Percentiles rank a stretch among this genome's conserved stretches.
Evolutionary conservation across 2,113 vertebrate genomes (phyloP).

Genomic region (Phalacrocorax brasilianus): DNA sequence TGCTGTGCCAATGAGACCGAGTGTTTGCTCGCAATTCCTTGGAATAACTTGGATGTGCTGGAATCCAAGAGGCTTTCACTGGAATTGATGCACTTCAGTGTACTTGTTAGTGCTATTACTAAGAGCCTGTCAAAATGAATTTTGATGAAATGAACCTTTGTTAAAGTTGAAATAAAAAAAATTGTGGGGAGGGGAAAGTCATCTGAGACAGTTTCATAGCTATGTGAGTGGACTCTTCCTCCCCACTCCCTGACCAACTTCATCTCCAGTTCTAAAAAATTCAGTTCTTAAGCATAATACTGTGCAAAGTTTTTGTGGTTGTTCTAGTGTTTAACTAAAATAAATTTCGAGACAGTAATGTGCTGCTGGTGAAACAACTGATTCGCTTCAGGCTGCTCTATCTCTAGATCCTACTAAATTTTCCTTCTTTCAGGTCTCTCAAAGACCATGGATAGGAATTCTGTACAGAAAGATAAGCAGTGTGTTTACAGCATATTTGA

Average conservation of each 20-base stretch:
- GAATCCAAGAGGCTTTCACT: background rate
- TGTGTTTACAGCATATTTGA: background rate
- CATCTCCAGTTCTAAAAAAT: background rate
- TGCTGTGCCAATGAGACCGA: background rate
- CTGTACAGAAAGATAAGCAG: background rate
- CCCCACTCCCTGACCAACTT: background rate
- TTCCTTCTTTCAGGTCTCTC: background rate
- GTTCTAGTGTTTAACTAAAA: background rate
- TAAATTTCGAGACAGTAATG: background rate
- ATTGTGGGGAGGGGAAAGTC: background rate
- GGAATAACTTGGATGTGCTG: background rate
- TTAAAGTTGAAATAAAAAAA: background rate
- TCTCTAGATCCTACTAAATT: background rate
- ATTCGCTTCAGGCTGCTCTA: background rate
- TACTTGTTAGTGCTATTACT: background rate
- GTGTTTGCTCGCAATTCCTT: accelerated
- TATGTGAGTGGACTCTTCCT: background rate
- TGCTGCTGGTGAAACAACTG: background rate
- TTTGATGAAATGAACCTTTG: background rate
- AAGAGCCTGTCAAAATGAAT: background rate
- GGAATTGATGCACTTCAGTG: background rate
- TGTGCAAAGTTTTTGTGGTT: background rate
- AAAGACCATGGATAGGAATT: background rate
- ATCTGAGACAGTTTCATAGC: background rate
- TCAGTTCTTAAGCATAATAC: background rate